phyloP scores from a whole-genome alignment of 2,797 vertebrate species.

The Rachycentron canadum region DNA sequence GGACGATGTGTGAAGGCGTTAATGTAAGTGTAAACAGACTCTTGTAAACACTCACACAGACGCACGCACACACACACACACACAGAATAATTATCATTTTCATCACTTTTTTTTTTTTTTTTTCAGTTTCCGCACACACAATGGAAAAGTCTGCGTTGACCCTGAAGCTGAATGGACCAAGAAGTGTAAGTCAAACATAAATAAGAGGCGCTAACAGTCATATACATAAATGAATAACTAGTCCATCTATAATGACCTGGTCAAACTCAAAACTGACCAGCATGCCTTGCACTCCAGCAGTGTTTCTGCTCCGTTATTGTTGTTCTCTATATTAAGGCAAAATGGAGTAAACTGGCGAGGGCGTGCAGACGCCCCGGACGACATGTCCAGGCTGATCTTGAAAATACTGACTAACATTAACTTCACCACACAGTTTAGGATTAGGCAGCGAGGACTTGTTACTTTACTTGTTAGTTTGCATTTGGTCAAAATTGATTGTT shows the following conservation, averaged over 20 bases:
- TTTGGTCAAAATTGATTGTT: too few species aligned
- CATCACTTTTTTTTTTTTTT: background rate
- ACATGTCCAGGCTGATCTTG: too few species aligned
- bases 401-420: too few species aligned
- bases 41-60: background rate
- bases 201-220: background rate
- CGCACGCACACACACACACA: background rate
- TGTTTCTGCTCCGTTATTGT: too few species aligned
- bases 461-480: background rate
- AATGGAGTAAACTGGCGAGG: too few species aligned
- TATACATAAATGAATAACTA: background rate
- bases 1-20: slow-evolving; percentile 57
- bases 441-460: too few species aligned
- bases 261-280: too few species aligned
- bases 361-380: too few species aligned
- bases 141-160: slow-evolving; percentile 39
- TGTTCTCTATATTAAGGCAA: too few species aligned
- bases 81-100: fast-evolving
- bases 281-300: too few species aligned
- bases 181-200: slow-evolving; percentile 19
- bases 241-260: too few species aligned
- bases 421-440: too few species aligned
- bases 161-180: slow-evolving; percentile 53
- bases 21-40: slow-evolving; percentile 56
- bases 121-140: slow-evolving; percentile 22